Conservation (phyloP, 2,797 vertebrate species). For the Meriones psammophilus region DNA sequence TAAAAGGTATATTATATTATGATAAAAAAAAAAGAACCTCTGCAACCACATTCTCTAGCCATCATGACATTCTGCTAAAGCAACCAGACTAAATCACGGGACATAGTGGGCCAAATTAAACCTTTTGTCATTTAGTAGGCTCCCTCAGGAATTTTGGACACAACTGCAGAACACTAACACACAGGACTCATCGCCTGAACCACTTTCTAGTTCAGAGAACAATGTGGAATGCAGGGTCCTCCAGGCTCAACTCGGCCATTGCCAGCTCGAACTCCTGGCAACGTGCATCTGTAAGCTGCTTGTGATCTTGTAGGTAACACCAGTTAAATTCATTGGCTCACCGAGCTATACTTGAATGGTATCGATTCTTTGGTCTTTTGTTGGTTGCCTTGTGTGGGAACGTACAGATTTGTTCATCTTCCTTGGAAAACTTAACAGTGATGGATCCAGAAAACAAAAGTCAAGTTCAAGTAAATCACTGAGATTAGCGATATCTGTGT, state of each 20-base stretch:
- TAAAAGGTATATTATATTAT: too few relatives aligned
- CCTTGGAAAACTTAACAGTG: not conserved
- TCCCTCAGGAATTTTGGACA: not conserved
- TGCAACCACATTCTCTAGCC: not conserved
- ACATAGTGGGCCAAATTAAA: not conserved
- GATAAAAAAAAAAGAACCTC: too few relatives aligned
- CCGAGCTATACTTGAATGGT: not conserved
- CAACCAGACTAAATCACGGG: not conserved
- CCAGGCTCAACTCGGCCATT: too few relatives aligned
- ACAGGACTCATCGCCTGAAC: not conserved
- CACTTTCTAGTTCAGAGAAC: not conserved
- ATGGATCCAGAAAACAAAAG: not conserved
- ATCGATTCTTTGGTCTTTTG: not conserved
- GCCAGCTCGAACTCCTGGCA: not conserved
- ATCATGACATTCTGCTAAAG: not conserved
- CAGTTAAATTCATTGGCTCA: not conserved
- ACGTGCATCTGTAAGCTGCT: not conserved
- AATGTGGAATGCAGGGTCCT: not conserved
- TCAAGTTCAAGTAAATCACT: not conserved
- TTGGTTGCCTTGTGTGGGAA: not conserved
- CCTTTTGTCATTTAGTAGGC: not conserved
- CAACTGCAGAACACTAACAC: not conserved
- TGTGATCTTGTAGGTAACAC: not conserved
- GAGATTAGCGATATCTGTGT: not conserved
- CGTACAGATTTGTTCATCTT: not conserved